Evolutionary conservation across 2,797 vertebrate genomes (phyloP).

Genomic region (Crocidura indochinensis): DNA sequence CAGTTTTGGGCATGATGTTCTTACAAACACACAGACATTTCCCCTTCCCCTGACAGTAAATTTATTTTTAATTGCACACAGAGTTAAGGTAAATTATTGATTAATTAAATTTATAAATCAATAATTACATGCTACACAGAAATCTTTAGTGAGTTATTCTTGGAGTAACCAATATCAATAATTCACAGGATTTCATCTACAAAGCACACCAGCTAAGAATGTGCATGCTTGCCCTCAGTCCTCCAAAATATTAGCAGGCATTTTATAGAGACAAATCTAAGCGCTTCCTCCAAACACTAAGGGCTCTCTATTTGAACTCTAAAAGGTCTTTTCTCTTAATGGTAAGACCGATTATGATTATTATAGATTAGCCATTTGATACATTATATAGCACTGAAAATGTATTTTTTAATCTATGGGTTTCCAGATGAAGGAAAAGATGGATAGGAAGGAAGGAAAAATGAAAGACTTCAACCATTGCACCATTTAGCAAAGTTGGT

Average conservation of each 20-base stretch:
- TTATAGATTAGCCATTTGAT: too few species aligned
- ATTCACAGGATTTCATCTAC: background rate
- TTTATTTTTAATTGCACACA: background rate
- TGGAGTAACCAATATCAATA: background rate
- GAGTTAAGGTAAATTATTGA: background rate
- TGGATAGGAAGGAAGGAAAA: too few species aligned
- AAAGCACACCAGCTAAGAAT: slow-evolving; percentile 11
- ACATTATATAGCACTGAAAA: too few species aligned
- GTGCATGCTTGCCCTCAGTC: background rate
- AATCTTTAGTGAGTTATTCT: slow-evolving; percentile 30
- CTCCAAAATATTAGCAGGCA: background rate
- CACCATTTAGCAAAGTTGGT: too few species aligned
- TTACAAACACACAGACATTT: background rate
- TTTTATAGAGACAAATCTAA: background rate
- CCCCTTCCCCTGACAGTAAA: background rate
- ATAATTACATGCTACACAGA: background rate
- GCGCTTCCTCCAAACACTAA: background rate
- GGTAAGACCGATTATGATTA: background rate
- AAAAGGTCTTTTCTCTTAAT: slow-evolving; percentile 1
- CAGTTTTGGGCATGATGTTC: background rate
- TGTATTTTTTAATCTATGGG: too few species aligned
- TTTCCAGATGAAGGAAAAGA: too few species aligned
- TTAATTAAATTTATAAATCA: background rate
- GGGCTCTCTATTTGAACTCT: background rate
- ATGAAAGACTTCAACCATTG: too few species aligned